Evolutionary conservation across 1,140 invertebrate species (phyloP).

Genomic region (Orchesella cincta): DNA sequence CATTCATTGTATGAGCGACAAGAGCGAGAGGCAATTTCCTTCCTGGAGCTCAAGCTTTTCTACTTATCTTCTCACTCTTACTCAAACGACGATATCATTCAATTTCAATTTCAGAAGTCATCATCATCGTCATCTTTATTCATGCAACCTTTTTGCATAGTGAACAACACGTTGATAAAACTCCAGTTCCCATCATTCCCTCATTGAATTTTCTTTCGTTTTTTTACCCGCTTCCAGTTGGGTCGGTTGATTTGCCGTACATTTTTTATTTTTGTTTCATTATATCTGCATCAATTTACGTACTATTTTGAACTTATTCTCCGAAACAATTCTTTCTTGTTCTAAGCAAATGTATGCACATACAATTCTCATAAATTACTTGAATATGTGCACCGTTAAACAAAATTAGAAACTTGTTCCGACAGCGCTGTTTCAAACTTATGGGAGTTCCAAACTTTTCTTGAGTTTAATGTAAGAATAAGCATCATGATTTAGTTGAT

Average conservation of each 20-base stretch:
- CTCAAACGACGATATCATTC: constrained; percentile 9
- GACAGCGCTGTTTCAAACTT: background rate
- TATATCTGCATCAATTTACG: too few relatives aligned
- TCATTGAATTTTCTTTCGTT: too few relatives aligned
- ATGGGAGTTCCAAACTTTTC: background rate
- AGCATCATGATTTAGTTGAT: too few relatives aligned
- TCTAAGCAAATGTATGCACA: too few relatives aligned
- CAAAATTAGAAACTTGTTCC: background rate
- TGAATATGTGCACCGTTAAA: background rate
- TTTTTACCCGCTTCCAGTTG: too few relatives aligned
- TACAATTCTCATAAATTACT: too few relatives aligned
- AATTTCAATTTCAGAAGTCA: constrained; percentile 19
- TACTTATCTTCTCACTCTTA: background rate
- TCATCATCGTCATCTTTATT: background rate
- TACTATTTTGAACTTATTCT: too few relatives aligned
- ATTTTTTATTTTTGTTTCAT: too few relatives aligned
- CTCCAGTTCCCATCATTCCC: too few relatives aligned
- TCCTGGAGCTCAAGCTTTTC: background rate
- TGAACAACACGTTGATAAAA: too few relatives aligned
- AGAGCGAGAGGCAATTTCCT: constrained; percentile 6
- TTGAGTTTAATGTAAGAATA: background rate
- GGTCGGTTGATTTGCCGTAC: too few relatives aligned
- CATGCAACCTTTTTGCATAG: background rate
- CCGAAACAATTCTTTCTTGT: too few relatives aligned
- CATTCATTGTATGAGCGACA: background rate